phyloP scores from a whole-genome alignment of 2,113 vertebrate genomes.

The Oceanodroma tethys region DNA sequence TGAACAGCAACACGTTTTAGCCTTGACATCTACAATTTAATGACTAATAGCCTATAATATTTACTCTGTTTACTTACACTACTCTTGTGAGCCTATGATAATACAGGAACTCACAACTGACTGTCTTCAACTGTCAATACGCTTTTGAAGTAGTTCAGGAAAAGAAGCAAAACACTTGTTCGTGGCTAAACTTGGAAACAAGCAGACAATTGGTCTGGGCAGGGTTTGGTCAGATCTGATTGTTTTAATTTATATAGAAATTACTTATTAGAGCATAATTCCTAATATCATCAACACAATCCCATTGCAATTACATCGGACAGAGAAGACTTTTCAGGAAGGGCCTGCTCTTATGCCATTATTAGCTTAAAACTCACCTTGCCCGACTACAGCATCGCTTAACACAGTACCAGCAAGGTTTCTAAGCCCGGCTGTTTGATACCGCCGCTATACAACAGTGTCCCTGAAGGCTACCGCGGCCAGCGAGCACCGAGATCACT shows the following conservation, averaged over 20 bases:
- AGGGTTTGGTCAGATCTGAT: not conserved
- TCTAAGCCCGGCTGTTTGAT: not conserved
- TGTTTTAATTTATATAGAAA: not conserved
- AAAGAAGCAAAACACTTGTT: not conserved
- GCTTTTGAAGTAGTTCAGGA: not conserved
- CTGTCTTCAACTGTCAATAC: not conserved
- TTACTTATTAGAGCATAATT: not conserved
- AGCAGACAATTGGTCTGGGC: not conserved
- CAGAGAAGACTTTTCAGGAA: not conserved
- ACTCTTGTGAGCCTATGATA: not conserved
- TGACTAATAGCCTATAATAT: rapidly evolving
- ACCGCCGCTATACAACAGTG: not conserved
- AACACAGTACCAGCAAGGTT: no score
- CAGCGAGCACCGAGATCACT: rapidly evolving
- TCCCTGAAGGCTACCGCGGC: not conserved
- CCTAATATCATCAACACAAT: not conserved
- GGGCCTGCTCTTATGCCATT: not conserved
- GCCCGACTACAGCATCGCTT: not conserved
- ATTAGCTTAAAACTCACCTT: not conserved
- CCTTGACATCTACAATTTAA: not conserved
- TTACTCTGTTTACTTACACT: not conserved
- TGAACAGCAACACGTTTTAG: not conserved
- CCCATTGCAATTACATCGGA: rapidly evolving
- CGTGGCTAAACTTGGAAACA: not conserved
- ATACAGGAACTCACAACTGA: not conserved